phyloP scores from a whole-genome alignment of 1,140 invertebrate species.

The Trichoplusia ni region DNA sequence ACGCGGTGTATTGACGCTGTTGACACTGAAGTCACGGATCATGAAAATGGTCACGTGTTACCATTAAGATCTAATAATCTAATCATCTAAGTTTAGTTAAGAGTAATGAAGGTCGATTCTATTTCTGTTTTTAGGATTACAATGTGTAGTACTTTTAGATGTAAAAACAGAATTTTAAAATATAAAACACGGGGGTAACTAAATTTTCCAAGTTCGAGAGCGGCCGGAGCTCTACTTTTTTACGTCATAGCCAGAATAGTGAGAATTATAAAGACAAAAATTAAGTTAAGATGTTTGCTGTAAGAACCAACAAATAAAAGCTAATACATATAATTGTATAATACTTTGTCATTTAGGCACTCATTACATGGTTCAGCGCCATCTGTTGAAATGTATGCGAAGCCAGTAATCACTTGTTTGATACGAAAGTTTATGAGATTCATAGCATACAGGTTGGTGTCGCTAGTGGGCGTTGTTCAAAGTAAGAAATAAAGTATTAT shows the following conservation, averaged over 20 bases:
- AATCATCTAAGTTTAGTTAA: neutral
- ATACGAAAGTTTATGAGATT: neutral
- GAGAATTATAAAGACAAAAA: too few species aligned
- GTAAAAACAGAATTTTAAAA: too few species aligned
- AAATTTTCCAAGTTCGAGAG: too few species aligned
- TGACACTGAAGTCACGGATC: slow-evolving; percentile 11
- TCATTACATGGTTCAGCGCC: neutral
- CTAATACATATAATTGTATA: too few species aligned
- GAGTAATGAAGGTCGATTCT: neutral
- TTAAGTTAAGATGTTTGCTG: too few species aligned
- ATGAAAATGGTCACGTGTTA: slow-evolving; percentile 3
- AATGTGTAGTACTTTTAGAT: too few species aligned
- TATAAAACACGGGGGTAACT: too few species aligned
- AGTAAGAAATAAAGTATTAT: neutral
- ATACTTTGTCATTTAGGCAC: too few species aligned
- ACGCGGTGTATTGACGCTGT: neutral
- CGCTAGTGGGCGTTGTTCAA: neutral
- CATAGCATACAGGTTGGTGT: neutral
- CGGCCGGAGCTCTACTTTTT: too few species aligned
- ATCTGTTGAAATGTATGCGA: slow-evolving; percentile 5
- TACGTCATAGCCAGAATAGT: too few species aligned
- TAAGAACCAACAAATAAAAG: too few species aligned
- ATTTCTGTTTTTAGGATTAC: neutral
- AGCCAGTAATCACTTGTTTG: neutral
- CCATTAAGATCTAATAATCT: slow-evolving; percentile 1